Evolutionary conservation across 2,113 vertebrate species (phyloP).

Genomic region (Ictalurus furcatus): DNA sequence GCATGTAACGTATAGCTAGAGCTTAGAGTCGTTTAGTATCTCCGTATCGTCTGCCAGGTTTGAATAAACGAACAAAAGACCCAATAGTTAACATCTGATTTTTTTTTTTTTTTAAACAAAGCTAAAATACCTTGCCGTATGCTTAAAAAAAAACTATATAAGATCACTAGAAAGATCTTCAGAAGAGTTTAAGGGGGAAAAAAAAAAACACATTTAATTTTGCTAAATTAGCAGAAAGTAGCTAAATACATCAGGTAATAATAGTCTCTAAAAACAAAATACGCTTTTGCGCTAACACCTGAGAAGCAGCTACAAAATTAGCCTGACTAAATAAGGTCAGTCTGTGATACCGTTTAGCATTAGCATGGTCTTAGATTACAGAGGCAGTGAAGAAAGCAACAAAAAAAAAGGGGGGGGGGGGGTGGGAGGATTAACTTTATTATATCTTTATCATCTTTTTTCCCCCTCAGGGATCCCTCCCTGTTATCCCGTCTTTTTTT

Average conservation of each 20-base stretch:
- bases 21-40: neutral
- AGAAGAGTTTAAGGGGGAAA: neutral
- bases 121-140: neutral
- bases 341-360: neutral
- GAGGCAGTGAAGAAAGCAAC: constrained; percentile 57
- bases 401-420: too few relatives aligned
- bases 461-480: constrained; percentile 58
- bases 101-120: neutral
- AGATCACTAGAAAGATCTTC: neutral
- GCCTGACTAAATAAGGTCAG: neutral
- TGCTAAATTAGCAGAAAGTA: neutral
- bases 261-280: neutral
- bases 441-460: constrained; percentile 65
- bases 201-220: neutral
- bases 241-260: neutral
- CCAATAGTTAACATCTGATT: too few relatives aligned
- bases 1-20: neutral
- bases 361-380: neutral
- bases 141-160: too few relatives aligned
- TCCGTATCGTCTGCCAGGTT: neutral
- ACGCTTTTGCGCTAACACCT: neutral
- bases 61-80: neutral
- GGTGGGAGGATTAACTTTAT: constrained; percentile 45
- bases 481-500: constrained; percentile 70
- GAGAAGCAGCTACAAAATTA: constrained; percentile 58